A percentile compares a stretch with the other conserved stretches of the same genome.
Conservation (phyloP, 2,797 vertebrate genomes). For the Emys orbicularis region DNA sequence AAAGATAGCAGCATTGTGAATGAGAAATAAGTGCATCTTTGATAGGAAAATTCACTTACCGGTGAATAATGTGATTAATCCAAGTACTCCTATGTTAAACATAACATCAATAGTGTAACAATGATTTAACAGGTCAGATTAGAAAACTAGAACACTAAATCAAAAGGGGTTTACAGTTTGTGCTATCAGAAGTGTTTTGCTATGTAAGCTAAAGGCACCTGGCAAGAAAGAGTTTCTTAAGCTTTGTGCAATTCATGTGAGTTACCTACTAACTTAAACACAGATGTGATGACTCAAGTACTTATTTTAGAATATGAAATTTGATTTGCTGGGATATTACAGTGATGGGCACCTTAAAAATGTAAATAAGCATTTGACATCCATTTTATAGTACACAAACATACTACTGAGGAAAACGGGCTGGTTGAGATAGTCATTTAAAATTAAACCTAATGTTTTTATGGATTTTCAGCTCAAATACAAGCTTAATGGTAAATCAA, state of each 20-base stretch:
- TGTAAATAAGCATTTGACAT: not conserved
- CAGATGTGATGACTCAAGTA: not conserved
- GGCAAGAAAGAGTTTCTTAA: slow-evolving; percentile 29
- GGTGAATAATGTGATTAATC: slow-evolving; percentile 5
- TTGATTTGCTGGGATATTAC: not conserved
- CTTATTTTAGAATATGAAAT: not conserved
- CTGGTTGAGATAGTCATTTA: slow-evolving; percentile 13
- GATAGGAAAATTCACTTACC: not conserved
- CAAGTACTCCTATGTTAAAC: slow-evolving; percentile 1
- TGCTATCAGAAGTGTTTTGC: slow-evolving; percentile 30
- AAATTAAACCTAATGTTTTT: slow-evolving; percentile 55
- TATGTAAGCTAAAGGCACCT: slow-evolving; percentile 7
- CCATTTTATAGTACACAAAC: slow-evolving; percentile 18
- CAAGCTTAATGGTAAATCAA: slow-evolving; percentile 38
- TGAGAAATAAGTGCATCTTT: not conserved
- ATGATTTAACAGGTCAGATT: not conserved
- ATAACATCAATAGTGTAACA: slow-evolving; percentile 1
- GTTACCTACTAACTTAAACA: not conserved
- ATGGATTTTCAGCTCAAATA: slow-evolving; percentile 66
- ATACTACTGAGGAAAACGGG: slow-evolving; percentile 50
- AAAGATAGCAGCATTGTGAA: not conserved
- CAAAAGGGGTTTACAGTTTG: slow-evolving; percentile 27
- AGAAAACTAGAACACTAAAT: slow-evolving; percentile 9
- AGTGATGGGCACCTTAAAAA: slow-evolving; percentile 12
- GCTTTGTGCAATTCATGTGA: not conserved